Conservation (phyloP, 2,888 invertebrate genomes). For the Elegia similella region DNA sequence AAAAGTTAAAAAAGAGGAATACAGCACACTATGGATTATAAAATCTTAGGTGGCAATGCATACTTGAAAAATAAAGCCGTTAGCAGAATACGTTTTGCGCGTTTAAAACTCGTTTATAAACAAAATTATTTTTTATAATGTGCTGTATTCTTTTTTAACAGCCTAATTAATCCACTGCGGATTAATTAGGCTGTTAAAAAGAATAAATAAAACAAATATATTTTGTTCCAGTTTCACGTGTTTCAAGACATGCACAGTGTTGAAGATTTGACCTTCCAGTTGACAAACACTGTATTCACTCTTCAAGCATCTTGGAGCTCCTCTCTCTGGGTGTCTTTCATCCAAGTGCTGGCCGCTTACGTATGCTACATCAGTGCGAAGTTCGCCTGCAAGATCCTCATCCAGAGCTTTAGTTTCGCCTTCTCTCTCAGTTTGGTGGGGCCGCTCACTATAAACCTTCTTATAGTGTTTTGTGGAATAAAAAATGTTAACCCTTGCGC, state of each 20-base stretch:
- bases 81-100: too few relatives aligned
- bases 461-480: conserved; percentile 85
- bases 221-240: conserved; percentile 67
- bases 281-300: conserved; percentile 50
- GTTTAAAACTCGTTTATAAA: too few relatives aligned
- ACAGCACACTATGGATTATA: too few relatives aligned
- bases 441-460: conserved; percentile 86
- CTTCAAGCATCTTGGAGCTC: conserved; percentile 56
- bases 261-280: conserved; percentile 56
- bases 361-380: conserved; percentile 86
- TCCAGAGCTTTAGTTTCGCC: conserved; percentile 93
- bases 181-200: too few relatives aligned
- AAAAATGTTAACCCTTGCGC: conserved; percentile 85
- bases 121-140: too few relatives aligned
- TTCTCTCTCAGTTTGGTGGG: conserved; percentile 90
- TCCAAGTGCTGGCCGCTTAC: conserved; percentile 86
- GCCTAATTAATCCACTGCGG: too few relatives aligned
- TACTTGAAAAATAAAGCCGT: too few relatives aligned
- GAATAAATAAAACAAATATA: not conserved
- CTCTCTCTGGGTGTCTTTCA: conserved; percentile 82
- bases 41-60: too few relatives aligned
- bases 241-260: conserved; percentile 48
- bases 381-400: conserved; percentile 93
- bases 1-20: too few relatives aligned
- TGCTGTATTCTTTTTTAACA: too few relatives aligned